phyloP scores from a whole-genome alignment of 2,888 invertebrate species.

The Saturnia japonica region DNA sequence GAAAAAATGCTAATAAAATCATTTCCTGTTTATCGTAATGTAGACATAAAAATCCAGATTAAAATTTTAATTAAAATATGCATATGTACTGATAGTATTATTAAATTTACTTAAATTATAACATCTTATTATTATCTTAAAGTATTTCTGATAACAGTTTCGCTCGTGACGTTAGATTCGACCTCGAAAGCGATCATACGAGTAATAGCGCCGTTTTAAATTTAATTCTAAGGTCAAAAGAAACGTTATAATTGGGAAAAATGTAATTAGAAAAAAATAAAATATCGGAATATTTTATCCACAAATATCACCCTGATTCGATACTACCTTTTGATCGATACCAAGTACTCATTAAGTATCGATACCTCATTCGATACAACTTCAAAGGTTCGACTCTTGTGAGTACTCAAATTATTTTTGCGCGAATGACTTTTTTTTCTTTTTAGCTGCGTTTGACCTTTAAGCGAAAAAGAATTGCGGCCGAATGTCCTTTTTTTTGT shows the following conservation, averaged over 20 bases:
- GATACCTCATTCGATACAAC: too few species aligned
- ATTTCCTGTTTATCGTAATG: background rate
- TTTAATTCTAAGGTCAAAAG: constrained; percentile 27
- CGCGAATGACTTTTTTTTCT: too few species aligned
- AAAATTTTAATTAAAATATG: background rate
- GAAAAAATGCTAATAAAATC: background rate
- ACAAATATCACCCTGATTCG: constrained; percentile 38
- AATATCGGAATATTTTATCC: constrained; percentile 30
- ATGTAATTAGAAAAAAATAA: constrained; percentile 32
- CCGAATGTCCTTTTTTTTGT: too few species aligned
- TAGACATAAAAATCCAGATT: background rate
- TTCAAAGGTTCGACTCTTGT: too few species aligned
- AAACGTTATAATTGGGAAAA: constrained; percentile 31
- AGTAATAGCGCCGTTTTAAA: constrained; percentile 19
- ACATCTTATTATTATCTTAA: background rate
- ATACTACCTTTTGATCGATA: too few species aligned
- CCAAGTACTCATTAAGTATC: too few species aligned
- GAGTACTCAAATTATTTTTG: too few species aligned
- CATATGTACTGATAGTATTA: background rate
- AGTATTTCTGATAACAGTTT: constrained; percentile 13
- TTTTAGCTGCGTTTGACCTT: too few species aligned
- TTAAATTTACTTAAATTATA: background rate
- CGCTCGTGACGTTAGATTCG: constrained; percentile 11
- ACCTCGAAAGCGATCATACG: constrained; percentile 19
- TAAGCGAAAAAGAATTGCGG: too few species aligned